These are phyloP conservation scores for Rhynchotus rufescens DNA, from an alignment of 2,797 vertebrate species.

Conservation along the genomic window DNA sequence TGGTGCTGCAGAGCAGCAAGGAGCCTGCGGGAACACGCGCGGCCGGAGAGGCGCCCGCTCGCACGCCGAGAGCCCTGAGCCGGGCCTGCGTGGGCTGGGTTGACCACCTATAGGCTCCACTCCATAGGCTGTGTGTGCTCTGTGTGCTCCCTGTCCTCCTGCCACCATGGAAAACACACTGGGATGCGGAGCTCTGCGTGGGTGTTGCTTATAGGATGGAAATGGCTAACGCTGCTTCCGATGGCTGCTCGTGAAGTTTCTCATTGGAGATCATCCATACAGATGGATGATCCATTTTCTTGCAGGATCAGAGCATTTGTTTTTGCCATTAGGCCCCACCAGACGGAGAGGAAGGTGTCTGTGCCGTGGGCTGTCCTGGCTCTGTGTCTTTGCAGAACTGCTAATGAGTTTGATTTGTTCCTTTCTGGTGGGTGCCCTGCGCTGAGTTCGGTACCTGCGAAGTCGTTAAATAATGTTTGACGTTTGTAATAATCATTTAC, in stretches of 20 bases:
- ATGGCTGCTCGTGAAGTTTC: neutral
- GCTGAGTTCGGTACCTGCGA: neutral
- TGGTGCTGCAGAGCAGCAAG: neutral
- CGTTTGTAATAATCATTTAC: neutral
- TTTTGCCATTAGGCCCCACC: neutral
- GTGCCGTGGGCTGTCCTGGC: neutral
- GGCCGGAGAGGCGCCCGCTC: neutral
- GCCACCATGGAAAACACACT: neutral
- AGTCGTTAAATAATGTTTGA: constrained; percentile 21
- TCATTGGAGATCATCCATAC: neutral
- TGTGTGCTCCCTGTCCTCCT: neutral
- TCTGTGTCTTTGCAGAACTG: neutral
- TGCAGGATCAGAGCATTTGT: neutral
- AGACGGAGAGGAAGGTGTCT: neutral
- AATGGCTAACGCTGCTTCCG: neutral
- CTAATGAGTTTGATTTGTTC: neutral
- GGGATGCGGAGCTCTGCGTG: neutral
- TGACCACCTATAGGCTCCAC: neutral
- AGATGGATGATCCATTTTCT: too few species aligned
- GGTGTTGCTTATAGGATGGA: neutral
- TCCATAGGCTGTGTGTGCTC: neutral
- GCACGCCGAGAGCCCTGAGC: neutral
- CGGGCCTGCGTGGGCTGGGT: neutral
- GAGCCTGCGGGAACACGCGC: neutral
- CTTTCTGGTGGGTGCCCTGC: neutral